Evolutionary conservation across 2,113 vertebrate genomes (phyloP).

Genomic region (Centrocercus urophasianus): DNA sequence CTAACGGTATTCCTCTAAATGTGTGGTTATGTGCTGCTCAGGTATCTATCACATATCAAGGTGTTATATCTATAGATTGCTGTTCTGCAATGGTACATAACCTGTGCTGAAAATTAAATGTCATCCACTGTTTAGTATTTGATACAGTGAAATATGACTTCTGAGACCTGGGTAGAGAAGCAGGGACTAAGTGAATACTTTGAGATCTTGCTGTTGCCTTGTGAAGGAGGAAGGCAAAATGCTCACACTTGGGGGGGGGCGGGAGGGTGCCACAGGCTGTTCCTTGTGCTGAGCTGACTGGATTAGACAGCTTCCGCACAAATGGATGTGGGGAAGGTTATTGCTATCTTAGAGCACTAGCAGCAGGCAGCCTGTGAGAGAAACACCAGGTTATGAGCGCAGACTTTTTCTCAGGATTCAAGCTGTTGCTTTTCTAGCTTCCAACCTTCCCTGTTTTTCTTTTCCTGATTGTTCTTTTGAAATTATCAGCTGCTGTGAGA

Average conservation of each 20-base stretch:
- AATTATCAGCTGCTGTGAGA: background rate
- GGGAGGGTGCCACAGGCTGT: background rate
- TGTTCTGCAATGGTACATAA: conserved; percentile 43
- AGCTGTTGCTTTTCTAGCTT: background rate
- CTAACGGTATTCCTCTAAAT: conserved; percentile 17
- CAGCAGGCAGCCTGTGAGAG: background rate
- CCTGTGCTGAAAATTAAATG: conserved; percentile 70
- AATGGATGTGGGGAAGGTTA: conserved; percentile 15
- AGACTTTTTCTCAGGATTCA: conserved; percentile 3
- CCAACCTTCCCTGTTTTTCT: background rate
- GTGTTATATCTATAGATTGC: background rate
- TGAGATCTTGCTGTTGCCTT: background rate
- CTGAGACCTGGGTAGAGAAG: conserved; percentile 26
- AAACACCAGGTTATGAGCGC: background rate
- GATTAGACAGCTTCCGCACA: conserved; percentile 48
- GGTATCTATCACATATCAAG: background rate
- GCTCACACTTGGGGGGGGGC: background rate
- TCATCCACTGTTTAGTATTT: conserved; percentile 62
- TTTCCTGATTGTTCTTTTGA: background rate
- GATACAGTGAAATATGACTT: conserved; percentile 66
- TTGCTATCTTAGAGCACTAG: conserved; percentile 21
- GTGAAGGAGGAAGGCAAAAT: background rate
- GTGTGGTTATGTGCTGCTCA: background rate
- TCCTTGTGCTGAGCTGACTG: conserved; percentile 16
- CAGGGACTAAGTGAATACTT: conserved; percentile 35